These are phyloP conservation scores for Arctocebus calabarensis DNA, from an alignment of 2,797 vertebrate species.

Conservation along the genomic window DNA sequence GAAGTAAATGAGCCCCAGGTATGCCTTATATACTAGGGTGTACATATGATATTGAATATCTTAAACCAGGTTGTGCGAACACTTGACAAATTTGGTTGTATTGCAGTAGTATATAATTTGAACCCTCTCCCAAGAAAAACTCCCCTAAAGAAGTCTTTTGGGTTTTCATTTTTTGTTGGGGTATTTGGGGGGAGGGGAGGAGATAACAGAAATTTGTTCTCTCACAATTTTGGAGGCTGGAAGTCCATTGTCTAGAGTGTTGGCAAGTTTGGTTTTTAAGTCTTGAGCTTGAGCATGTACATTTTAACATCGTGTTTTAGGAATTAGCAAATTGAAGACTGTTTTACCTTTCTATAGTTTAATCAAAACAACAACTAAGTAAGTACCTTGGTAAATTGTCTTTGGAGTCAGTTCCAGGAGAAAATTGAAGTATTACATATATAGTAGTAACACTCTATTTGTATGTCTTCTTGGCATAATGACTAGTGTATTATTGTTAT, in stretches of 20 bases:
- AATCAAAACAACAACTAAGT: slow-evolving; percentile 33
- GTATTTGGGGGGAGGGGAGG: background rate
- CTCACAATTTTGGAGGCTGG: background rate
- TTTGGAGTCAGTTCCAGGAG: slow-evolving; percentile 34
- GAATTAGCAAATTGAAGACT: slow-evolving; percentile 31
- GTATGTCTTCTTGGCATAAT: slow-evolving; percentile 32
- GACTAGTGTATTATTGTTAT: background rate
- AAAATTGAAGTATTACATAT: slow-evolving; percentile 45
- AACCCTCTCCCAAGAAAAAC: slow-evolving; percentile 26
- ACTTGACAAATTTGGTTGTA: slow-evolving; percentile 30
- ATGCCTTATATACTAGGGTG: background rate
- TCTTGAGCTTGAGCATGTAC: background rate
- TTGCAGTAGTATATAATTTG: background rate
- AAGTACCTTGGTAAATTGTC: slow-evolving; percentile 1
- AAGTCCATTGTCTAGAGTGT: background rate
- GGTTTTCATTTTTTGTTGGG: background rate
- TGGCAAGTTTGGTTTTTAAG: background rate
- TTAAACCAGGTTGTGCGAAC: background rate
- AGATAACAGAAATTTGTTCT: background rate
- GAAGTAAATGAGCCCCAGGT: background rate
- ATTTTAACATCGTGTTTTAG: slow-evolving; percentile 49
- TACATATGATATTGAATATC: background rate
- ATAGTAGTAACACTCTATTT: background rate
- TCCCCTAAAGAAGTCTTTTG: no score
- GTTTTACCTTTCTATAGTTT: slow-evolving; percentile 34